phyloP scores from a whole-genome alignment of 53 echinoderm and acorn worm genomes.

The Actinopyga echinites region DNA sequence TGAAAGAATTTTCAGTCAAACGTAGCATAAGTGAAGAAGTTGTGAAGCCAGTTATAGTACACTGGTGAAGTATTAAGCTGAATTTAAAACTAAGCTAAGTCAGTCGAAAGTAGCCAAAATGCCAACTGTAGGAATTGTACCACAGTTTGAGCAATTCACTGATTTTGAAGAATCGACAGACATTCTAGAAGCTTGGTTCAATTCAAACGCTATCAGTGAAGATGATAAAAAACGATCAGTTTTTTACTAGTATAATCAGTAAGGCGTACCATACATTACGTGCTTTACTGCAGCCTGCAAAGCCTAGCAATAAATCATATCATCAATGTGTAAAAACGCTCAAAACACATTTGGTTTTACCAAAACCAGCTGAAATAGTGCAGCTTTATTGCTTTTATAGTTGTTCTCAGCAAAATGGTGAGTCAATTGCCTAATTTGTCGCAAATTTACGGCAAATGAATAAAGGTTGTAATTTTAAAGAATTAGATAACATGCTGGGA shows the following conservation, averaged over 20 bases:
- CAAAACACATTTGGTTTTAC: background rate
- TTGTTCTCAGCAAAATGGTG: background rate
- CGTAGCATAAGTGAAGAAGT: too few relatives aligned
- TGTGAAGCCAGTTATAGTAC: too few relatives aligned
- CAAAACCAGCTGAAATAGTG: conserved; percentile 46
- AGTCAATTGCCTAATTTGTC: conserved; percentile 18
- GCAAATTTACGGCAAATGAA: background rate
- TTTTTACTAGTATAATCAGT: conserved; percentile 53
- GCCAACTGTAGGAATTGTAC: conserved; percentile 20
- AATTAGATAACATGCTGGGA: conserved; percentile 51
- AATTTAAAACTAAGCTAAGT: too few relatives aligned
- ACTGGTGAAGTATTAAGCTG: too few relatives aligned
- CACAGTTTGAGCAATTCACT: conserved; percentile 34
- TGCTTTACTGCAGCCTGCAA: too few relatives aligned
- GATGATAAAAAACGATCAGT: conserved; percentile 49
- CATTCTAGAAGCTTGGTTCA: conserved; percentile 47
- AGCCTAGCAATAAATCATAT: background rate
- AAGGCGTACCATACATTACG: conserved; percentile 24
- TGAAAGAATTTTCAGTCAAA: too few relatives aligned
- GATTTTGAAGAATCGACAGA: conserved; percentile 61
- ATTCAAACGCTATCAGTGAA: conserved; percentile 22
- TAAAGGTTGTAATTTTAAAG: conserved; percentile 49
- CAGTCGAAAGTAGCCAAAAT: too few relatives aligned
- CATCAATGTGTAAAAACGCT: background rate
- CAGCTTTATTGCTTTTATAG: background rate